Evolutionary conservation across 2,797 vertebrate species (phyloP).

Genomic region (Sitta carolinensis): DNA sequence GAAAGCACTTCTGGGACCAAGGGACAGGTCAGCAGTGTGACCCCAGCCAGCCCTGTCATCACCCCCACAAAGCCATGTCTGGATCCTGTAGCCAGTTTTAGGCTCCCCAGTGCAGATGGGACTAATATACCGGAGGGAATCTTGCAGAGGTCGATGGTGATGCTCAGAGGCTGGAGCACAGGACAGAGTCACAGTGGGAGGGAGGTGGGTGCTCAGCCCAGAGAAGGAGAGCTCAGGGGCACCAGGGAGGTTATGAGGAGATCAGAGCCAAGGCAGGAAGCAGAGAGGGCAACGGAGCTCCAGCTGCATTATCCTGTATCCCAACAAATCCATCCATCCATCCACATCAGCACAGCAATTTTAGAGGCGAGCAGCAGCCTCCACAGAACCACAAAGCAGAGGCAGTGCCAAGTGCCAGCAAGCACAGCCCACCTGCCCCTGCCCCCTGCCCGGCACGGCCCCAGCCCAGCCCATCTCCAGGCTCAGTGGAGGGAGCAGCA

Average conservation of each 20-base stretch:
- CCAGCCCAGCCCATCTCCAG: not conserved
- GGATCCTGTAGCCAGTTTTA: fast-evolving
- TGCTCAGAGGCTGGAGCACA: fast-evolving
- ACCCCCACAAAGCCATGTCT: fast-evolving
- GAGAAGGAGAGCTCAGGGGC: not conserved
- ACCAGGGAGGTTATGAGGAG: fast-evolving
- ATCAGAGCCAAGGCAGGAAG: not conserved
- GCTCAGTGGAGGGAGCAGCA: not conserved
- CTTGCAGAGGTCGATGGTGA: fast-evolving
- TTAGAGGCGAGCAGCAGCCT: not conserved
- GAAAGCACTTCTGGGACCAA: fast-evolving
- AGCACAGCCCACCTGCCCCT: not conserved
- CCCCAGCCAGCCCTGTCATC: fast-evolving
- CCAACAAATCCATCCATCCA: not conserved
- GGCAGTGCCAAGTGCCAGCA: not conserved
- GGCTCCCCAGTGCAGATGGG: not conserved
- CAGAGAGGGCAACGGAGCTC: not conserved
- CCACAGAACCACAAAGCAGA: not conserved
- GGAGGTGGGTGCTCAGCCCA: not conserved
- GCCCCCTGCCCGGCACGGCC: not conserved
- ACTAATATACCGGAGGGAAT: fast-evolving
- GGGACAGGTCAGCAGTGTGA: not conserved
- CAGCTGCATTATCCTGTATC: not conserved
- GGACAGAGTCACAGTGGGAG: not conserved
- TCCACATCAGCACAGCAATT: not conserved